A percentile compares a stretch with the other conserved stretches of the same genome.
These are phyloP conservation scores for Manacus vitellinus DNA, from an alignment of 2,113 vertebrate species.

Conservation along the genomic window DNA sequence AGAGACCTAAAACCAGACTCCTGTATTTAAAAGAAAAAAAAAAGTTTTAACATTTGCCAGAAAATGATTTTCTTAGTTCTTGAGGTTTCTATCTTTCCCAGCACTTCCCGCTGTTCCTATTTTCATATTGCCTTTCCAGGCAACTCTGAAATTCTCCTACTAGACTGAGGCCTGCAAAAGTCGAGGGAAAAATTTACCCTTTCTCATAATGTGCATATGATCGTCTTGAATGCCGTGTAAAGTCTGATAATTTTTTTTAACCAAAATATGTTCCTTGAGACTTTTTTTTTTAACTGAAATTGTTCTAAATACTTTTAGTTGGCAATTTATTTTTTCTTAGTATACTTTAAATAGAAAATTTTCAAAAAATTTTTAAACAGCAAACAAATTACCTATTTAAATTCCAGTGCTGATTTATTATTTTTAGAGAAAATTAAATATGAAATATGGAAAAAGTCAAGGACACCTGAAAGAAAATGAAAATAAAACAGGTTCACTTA, in stretches of 20 bases:
- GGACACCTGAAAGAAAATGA: not conserved
- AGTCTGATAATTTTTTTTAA: not conserved
- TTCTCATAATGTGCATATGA: not conserved
- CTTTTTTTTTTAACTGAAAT: not conserved
- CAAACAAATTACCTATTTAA: not conserved
- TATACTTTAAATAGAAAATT: not conserved
- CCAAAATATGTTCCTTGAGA: not conserved
- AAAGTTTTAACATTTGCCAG: not conserved
- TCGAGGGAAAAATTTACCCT: not conserved
- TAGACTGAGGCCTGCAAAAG: not conserved
- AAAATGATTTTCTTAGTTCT: not conserved
- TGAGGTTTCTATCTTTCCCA: conserved; percentile 40
- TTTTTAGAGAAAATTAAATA: not conserved
- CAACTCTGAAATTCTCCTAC: not conserved
- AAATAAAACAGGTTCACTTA: not conserved
- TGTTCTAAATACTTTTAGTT: not conserved
- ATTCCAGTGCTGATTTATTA: not conserved
- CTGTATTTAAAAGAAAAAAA: not conserved
- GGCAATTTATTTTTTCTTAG: not conserved
- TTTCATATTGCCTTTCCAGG: not conserved
- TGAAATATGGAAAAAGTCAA: not conserved
- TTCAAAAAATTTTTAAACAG: not conserved
- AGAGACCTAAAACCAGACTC: not conserved
- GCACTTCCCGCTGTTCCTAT: conserved; percentile 28
- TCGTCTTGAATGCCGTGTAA: not conserved